Conservation (phyloP, 2,888 invertebrate genomes). For the Limnephilus marmoratus region DNA sequence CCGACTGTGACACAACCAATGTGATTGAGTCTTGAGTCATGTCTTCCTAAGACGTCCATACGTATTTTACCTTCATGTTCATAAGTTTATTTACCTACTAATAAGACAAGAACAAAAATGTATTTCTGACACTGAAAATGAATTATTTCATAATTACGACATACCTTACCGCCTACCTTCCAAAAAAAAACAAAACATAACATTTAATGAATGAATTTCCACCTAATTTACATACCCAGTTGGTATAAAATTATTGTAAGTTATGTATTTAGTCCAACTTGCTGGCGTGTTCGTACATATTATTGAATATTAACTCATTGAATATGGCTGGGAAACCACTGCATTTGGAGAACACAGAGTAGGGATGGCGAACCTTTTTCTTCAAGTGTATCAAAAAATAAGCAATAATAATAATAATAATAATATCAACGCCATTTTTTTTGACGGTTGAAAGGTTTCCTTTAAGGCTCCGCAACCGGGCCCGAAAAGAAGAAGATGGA, state of each 20-base stretch:
- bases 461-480: no score
- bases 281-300: not conserved
- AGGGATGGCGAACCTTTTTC: not conserved
- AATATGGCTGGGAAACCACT: not conserved
- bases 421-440: no score
- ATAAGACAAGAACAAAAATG: not conserved
- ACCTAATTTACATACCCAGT: not conserved
- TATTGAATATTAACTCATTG: not conserved
- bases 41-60: not conserved
- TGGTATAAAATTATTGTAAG: conserved; percentile 2
- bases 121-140: not conserved
- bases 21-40: not conserved
- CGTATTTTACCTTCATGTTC: not conserved
- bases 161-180: not conserved
- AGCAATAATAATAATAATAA: no score
- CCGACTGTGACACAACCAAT: not conserved
- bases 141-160: not conserved
- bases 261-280: not conserved
- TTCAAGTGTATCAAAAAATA: not conserved
- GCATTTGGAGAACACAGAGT: not conserved
- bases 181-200: not conserved
- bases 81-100: not conserved
- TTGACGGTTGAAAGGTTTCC: no score
- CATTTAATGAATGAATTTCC: not conserved
- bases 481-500: no score